Percentiles rank a stretch among this genome's conserved stretches.
Conservation (phyloP, 2,888 invertebrate genomes). For the Leptopilina drosophilae region DNA sequence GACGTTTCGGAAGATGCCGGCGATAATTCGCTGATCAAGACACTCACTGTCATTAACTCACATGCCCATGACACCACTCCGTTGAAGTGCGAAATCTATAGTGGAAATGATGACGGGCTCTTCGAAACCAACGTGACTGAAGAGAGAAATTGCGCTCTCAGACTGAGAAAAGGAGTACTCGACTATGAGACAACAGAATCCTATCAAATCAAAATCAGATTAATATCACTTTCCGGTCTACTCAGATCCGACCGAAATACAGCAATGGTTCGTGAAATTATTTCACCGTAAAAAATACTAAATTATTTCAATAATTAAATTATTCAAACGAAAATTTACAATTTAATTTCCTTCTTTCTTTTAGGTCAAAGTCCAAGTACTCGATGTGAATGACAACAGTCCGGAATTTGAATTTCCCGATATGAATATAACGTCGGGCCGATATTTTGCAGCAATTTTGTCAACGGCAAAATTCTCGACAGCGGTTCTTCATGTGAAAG, state of each 20-base stretch:
- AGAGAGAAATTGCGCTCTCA: conserved; percentile 90
- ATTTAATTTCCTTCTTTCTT: conserved; percentile 14
- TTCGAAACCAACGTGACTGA: conserved; percentile 87
- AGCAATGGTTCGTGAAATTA: conserved; percentile 77
- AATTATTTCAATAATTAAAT: too few species aligned
- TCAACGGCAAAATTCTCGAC: conserved; percentile 86
- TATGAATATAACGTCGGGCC: conserved; percentile 80
- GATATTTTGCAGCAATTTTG: conserved; percentile 89
- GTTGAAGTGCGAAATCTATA: conserved; percentile 87
- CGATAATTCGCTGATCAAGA: conserved; percentile 83
- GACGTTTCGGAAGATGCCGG: conserved; percentile 88
- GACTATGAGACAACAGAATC: conserved; percentile 88
- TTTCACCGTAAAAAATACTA: too few species aligned
- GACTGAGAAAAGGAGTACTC: conserved; percentile 83
- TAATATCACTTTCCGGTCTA: conserved; percentile 89
- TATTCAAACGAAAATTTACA: too few species aligned
- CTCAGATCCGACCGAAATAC: conserved; percentile 87
- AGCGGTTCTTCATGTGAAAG: conserved; percentile 89
- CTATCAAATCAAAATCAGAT: conserved; percentile 86
- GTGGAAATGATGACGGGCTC: conserved; percentile 86
- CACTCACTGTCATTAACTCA: conserved; percentile 86
- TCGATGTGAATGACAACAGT: conserved; percentile 93
- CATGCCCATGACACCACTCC: conserved; percentile 84
- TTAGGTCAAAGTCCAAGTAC: conserved; percentile 87
- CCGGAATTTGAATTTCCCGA: conserved; percentile 89